phyloP scores from a whole-genome alignment of 2,113 vertebrate genomes.

The Aptenodytes forsteri region DNA sequence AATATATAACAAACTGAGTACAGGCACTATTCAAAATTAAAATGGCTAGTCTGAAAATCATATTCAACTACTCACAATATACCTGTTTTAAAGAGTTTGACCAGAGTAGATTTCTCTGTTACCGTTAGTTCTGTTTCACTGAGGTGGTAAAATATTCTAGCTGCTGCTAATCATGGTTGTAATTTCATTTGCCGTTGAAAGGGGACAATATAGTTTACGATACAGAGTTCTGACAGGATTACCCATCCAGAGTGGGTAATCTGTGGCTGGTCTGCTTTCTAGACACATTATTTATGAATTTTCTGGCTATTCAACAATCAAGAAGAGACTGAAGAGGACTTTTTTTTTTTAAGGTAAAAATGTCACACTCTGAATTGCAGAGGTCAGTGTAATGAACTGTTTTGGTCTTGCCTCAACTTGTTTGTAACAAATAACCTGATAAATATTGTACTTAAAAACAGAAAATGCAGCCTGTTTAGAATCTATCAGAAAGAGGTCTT shows the following conservation, averaged over 20 bases:
- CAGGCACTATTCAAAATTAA: not conserved
- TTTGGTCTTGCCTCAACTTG: not conserved
- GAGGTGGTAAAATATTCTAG: not conserved
- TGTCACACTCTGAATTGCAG: not conserved
- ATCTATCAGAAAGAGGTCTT: not conserved
- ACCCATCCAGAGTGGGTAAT: not conserved
- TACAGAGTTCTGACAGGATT: not conserved
- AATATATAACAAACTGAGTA: not conserved
- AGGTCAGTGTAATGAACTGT: not conserved
- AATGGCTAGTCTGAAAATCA: not conserved
- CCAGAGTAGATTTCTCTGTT: not conserved
- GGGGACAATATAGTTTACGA: not conserved
- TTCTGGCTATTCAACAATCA: not conserved
- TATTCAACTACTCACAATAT: not conserved
- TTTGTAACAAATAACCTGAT: not conserved
- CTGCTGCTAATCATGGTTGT: not conserved
- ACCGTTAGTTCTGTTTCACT: not conserved
- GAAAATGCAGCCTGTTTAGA: not conserved
- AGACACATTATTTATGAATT: not conserved
- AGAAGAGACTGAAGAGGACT: not conserved
- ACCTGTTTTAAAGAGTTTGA: not conserved
- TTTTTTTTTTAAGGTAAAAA: not conserved
- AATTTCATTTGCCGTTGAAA: not conserved
- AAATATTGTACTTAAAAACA: not conserved
- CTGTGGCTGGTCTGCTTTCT: not conserved